Percentiles rank a stretch among this genome's conserved stretches.
These are phyloP conservation scores for Aldabrachelys gigantea DNA, from an alignment of 2,113 vertebrate species.

Conservation along the genomic window DNA sequence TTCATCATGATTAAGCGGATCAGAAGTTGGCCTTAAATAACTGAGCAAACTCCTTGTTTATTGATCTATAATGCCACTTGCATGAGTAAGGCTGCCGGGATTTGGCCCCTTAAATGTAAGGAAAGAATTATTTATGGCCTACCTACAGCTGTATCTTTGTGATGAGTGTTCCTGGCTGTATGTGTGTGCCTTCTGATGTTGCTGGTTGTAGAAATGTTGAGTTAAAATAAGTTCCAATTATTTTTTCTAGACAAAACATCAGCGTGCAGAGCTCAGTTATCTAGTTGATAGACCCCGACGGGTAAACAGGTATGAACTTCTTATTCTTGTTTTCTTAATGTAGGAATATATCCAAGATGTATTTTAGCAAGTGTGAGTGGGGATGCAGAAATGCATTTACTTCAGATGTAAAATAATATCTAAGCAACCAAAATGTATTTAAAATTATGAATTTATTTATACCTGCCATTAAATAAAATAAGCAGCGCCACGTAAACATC, in stretches of 20 bases:
- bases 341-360: background rate
- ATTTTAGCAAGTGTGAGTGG: constrained; percentile 2
- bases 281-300: constrained; percentile 97
- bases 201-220: constrained; percentile 18
- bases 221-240: constrained; percentile 64
- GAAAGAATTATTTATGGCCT: constrained; percentile 41
- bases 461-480: background rate
- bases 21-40: constrained; percentile 19
- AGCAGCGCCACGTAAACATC: background rate
- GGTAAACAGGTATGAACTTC: constrained; percentile 92
- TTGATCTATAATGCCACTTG: constrained; percentile 26
- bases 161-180: background rate
- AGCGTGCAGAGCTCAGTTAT: constrained; percentile 96
- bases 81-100: background rate
- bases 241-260: constrained; percentile 94
- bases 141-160: constrained; percentile 30
- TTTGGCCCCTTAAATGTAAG: background rate
- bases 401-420: background rate
- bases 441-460: background rate
- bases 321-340: constrained; percentile 13
- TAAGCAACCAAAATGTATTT: background rate
- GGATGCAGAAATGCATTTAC: constrained; percentile 10
- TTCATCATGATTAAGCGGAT: constrained; percentile 5
- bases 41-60: background rate
- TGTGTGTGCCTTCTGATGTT: background rate